Percentiles rank a stretch among this genome's conserved stretches.
Evolutionary conservation across 2,888 invertebrate species (phyloP).

Genomic region (Arge pagana): DNA sequence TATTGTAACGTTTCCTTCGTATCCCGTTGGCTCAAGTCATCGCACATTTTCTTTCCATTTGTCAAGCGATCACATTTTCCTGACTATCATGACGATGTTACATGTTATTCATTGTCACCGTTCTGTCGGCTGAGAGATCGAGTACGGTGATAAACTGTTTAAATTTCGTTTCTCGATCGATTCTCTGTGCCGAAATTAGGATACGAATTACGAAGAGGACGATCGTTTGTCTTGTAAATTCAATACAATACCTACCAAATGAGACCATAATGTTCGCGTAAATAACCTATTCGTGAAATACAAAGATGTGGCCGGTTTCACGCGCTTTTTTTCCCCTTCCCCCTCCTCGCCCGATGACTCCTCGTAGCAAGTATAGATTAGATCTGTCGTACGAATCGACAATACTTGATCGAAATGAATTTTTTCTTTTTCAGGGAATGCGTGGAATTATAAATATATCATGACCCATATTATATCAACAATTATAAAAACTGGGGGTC

Average conservation of each 20-base stretch:
- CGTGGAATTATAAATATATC: constrained; percentile 16
- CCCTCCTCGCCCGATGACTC: neutral
- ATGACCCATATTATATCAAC: constrained; percentile 3
- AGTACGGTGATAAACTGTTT: constrained; percentile 7
- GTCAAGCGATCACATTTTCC: too few species aligned
- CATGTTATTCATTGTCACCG: constrained; percentile 11
- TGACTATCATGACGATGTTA: neutral
- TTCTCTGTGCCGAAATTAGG: neutral
- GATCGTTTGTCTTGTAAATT: neutral
- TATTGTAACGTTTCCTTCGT: too few species aligned
- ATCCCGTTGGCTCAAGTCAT: too few species aligned
- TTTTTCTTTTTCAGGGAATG: constrained; percentile 14
- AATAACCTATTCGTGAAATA: constrained; percentile 7
- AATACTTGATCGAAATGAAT: constrained; percentile 9
- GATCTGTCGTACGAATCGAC: neutral
- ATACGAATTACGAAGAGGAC: neutral
- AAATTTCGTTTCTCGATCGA: neutral
- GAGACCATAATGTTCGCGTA: constrained; percentile 2
- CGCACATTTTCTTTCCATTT: neutral
- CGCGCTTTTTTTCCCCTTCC: constrained; percentile 1
- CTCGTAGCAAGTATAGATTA: neutral
- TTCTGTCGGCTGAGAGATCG: neutral
- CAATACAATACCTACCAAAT: neutral
- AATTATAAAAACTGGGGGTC: constrained; percentile 9
- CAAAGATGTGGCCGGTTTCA: constrained; percentile 3